Percentiles rank a stretch among this genome's conserved stretches.
Conservation (phyloP, 2,113 vertebrate genomes). For the Egretta garzetta region DNA sequence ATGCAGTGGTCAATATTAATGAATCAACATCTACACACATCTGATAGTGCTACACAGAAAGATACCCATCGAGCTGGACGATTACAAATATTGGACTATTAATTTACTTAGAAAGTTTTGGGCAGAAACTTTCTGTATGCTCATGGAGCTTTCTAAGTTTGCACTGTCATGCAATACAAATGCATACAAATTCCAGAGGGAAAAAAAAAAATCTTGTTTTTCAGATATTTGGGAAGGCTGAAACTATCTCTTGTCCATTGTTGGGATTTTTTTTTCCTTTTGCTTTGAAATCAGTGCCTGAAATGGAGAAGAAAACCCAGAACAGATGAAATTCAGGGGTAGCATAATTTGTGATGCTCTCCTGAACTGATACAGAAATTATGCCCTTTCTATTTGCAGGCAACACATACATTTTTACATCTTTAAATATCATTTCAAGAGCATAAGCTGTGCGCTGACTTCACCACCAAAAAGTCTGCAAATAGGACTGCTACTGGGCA, state of each 20-base stretch:
- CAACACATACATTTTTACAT: accelerated
- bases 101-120: not conserved
- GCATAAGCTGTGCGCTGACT: not conserved
- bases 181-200: not conserved
- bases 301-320: not conserved
- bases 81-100: not conserved
- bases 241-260: not conserved
- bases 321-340: not conserved
- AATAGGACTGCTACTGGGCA: not conserved
- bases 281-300: not conserved
- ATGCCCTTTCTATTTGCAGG: not conserved
- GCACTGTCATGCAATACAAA: too few species aligned
- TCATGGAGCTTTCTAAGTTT: not conserved
- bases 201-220: not conserved
- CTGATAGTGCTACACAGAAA: not conserved
- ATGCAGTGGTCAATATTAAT: not conserved
- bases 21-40: not conserved
- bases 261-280: not conserved
- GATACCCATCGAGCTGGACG: not conserved
- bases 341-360: not conserved
- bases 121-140: not conserved
- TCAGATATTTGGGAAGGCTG: not conserved
- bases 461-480: not conserved
- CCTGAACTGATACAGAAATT: not conserved
- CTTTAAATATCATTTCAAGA: not conserved